phyloP scores from a whole-genome alignment of 2,888 invertebrate species.

The Heliconius aoede region DNA sequence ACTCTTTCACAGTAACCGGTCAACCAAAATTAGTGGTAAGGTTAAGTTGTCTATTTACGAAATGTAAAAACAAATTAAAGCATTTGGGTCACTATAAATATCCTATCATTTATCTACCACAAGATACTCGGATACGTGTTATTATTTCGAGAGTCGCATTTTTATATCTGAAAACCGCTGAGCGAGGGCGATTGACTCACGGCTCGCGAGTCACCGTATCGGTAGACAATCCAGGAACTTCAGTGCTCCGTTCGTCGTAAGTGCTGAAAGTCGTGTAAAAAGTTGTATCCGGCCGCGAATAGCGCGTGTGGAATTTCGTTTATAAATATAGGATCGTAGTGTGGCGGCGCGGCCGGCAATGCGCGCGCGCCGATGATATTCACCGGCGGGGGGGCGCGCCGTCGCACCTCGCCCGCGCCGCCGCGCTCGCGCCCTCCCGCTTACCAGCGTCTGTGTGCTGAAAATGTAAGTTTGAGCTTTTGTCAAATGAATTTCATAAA shows the following conservation, averaged over 20 bases:
- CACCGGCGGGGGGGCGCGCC: conserved; percentile 82
- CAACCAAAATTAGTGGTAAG: neutral
- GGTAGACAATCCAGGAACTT: conserved; percentile 73
- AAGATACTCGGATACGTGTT: conserved; percentile 58
- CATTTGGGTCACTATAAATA: conserved; percentile 64
- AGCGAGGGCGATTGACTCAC: conserved; percentile 67
- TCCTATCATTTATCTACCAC: conserved; percentile 61
- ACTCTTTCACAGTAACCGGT: neutral
- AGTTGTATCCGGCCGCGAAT: conserved; percentile 80
- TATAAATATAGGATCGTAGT: conserved; percentile 74
- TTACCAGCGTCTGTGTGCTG: conserved; percentile 60
- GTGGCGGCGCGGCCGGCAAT: conserved; percentile 55
- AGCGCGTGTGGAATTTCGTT: conserved; percentile 79
- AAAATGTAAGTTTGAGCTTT: conserved; percentile 64
- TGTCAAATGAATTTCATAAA: neutral
- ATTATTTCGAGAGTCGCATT: conserved; percentile 67
- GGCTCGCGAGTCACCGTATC: conserved; percentile 52
- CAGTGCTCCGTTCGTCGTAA: conserved; percentile 81
- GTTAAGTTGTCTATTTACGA: conserved; percentile 55
- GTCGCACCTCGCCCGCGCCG: conserved; percentile 77
- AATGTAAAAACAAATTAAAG: conserved; percentile 58
- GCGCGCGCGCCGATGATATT: conserved; percentile 79
- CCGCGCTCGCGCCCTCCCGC: conserved; percentile 62
- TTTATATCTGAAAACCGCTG: conserved; percentile 56
- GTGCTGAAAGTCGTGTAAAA: conserved; percentile 83